These are phyloP conservation scores for Atta colombica DNA, from an alignment of 1,140 invertebrate genomes.

Conservation along the genomic window DNA sequence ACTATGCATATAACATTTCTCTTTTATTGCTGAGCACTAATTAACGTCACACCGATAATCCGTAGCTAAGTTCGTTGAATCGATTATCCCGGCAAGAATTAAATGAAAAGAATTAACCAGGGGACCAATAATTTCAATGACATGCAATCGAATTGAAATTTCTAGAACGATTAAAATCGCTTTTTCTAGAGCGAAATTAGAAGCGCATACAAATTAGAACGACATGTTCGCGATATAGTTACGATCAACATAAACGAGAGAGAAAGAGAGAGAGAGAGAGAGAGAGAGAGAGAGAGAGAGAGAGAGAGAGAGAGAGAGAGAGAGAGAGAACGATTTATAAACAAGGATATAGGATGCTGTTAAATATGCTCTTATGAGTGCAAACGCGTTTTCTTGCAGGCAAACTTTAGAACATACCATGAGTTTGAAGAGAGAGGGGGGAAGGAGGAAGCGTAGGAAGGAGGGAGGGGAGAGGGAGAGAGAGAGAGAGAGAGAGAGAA, in stretches of 20 bases:
- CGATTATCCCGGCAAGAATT: not conserved
- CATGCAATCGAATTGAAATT: not conserved
- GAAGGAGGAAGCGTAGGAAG: too few species aligned
- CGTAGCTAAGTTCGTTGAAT: not conserved
- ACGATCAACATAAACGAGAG: conserved; percentile 35
- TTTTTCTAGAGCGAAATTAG: not conserved
- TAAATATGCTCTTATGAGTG: too few species aligned
- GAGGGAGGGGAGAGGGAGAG: too few species aligned
- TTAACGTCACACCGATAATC: not conserved
- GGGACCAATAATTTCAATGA: not conserved
- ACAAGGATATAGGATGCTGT: not conserved
- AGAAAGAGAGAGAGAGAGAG: not conserved
- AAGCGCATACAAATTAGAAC: not conserved
- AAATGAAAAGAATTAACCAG: not conserved
- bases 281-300: too few species aligned
- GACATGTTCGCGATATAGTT: not conserved
- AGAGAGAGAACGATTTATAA: not conserved
- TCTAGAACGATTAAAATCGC: not conserved
- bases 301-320: too few species aligned
- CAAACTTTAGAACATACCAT: too few species aligned
- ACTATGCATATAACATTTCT: not conserved
- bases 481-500: too few species aligned
- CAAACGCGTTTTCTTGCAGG: too few species aligned
- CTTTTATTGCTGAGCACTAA: not conserved
- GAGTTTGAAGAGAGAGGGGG: too few species aligned